Conservation (phyloP, 2,888 invertebrate species). For the Caenorhabditis japonica region DNA sequence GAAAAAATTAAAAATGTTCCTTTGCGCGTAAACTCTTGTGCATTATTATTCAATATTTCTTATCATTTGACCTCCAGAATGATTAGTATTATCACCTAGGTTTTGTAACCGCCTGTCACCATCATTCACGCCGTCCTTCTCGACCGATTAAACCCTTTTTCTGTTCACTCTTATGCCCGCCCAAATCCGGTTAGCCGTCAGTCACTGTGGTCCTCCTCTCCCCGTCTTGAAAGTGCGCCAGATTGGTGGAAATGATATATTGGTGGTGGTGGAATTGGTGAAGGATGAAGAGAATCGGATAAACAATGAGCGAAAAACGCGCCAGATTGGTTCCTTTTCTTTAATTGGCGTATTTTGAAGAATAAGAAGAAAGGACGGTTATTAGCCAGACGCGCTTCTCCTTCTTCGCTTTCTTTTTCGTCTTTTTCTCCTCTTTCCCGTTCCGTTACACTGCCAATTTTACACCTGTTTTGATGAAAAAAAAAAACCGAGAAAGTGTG, state of each 20-base stretch:
- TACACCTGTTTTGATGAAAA: too few species aligned
- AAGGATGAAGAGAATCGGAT: constrained; percentile 3
- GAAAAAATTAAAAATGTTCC: too few species aligned
- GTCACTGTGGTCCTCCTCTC: too few species aligned
- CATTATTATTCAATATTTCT: too few species aligned
- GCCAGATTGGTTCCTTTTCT: constrained; percentile 41
- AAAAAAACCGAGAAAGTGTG: too few species aligned
- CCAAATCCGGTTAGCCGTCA: constrained; percentile 31
- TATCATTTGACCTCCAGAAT: too few species aligned
- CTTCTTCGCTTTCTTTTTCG: too few species aligned
- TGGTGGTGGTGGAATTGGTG: background rate
- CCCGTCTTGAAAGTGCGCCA: constrained; percentile 33
- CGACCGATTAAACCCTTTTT: constrained; percentile 7
- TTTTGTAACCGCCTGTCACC: background rate
- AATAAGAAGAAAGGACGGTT: constrained; percentile 24
- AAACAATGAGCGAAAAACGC: constrained; percentile 43
- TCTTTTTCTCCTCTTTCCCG: background rate
- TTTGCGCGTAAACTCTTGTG: too few species aligned
- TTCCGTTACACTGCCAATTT: constrained; percentile 11
- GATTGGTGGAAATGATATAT: constrained; percentile 49
- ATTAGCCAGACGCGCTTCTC: constrained; percentile 22
- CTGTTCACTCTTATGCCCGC: too few species aligned
- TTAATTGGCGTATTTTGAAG: constrained; percentile 47
- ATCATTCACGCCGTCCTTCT: background rate
- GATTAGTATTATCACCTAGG: too few species aligned